Percentiles rank a stretch among this genome's conserved stretches.
Conservation (phyloP, 2,888 invertebrate species). For the Xylocampa areola region DNA sequence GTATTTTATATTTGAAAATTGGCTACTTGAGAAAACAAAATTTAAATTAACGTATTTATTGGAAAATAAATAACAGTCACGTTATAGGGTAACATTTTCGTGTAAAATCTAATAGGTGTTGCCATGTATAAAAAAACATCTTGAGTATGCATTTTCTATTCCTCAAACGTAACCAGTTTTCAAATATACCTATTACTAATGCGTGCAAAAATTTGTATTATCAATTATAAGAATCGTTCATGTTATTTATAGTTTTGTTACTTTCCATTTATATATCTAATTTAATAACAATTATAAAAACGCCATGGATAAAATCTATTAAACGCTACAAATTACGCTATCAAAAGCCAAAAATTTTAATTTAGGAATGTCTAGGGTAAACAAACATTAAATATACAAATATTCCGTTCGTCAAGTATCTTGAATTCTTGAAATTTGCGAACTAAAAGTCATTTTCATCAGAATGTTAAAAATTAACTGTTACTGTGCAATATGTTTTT, state of each 20-base stretch:
- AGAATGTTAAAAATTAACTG: conserved; percentile 16
- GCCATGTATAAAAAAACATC: not conserved
- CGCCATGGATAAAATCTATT: conserved; percentile 40
- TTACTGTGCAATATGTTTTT: not conserved
- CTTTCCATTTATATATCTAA: conserved; percentile 26
- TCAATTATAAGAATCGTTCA: conserved; percentile 46
- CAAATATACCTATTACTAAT: conserved; percentile 34
- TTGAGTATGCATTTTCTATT: not conserved
- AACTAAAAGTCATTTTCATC: conserved; percentile 1
- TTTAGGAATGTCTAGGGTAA: conserved; percentile 63
- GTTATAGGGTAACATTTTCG: not conserved
- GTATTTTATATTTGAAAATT: conserved; percentile 21
- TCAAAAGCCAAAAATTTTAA: conserved; percentile 50
- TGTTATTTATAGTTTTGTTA: conserved; percentile 19
- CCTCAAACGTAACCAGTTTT: conserved; percentile 21
- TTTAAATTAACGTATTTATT: not conserved
- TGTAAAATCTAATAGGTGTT: conserved; percentile 7
- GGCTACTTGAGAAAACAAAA: conserved; percentile 8
- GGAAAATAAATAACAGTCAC: conserved; percentile 4
- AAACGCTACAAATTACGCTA: conserved; percentile 36
- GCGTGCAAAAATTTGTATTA: conserved; percentile 49
- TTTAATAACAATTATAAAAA: conserved; percentile 48
- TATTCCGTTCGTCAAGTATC: conserved; percentile 20
- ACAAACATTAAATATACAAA: conserved; percentile 31
- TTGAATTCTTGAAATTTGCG: not conserved